Base-by-base conservation (phyloP, 2,113 vertebrate genomes). In the Campylorhamphus procurvoides region DNA sequence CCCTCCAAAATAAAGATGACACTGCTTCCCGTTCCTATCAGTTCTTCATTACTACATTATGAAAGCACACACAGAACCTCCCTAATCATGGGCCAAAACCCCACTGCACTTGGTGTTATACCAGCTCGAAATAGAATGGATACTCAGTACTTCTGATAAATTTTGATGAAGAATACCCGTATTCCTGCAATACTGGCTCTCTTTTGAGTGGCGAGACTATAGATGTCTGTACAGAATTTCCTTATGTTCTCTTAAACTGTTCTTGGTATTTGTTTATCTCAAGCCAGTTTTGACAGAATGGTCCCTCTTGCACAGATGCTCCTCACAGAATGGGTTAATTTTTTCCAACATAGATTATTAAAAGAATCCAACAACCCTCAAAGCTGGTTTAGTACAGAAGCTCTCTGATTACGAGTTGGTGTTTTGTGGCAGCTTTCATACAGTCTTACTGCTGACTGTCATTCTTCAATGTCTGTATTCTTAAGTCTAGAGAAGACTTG, bases 361-460 rank as follows among this genome's bases (percentile, higher is more conserved):
- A 91, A 83, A 49, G 78, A 42, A 2, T 7, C 27, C n/a, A 72
- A 58, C 84, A 82, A 94, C 16, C 14, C 68, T 77, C 62, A 93
- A 44, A 93, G 89, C 72, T 89, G 74, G 73, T 92, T 77, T 81
- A 92, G 87, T 3, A 5, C 75, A 94, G 94, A 91, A 95, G 59
- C 37, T 42, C 68, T 71, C 62, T 78, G 67, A 92, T 88, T 90
- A 87, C 50, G 77, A 96, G 53, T 37, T 93, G 72, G 67, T 85
- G 50, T 91, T 94, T 94, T 63, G 87, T 78, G 84, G 49, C n/a
- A 44, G 71, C 73, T 94, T 95, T 95, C 96, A 96, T 64, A 92
- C 40, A 84, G 35, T 86, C 72, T 83, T 89, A 75, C n/a, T 87
- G 62, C 63, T 40, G 55, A 92, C 78, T 59, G 60, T 60, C 91